Base-by-base conservation (phyloP, 2,113 vertebrate genomes). In the Leptobrachium ailaonicum region DNA sequence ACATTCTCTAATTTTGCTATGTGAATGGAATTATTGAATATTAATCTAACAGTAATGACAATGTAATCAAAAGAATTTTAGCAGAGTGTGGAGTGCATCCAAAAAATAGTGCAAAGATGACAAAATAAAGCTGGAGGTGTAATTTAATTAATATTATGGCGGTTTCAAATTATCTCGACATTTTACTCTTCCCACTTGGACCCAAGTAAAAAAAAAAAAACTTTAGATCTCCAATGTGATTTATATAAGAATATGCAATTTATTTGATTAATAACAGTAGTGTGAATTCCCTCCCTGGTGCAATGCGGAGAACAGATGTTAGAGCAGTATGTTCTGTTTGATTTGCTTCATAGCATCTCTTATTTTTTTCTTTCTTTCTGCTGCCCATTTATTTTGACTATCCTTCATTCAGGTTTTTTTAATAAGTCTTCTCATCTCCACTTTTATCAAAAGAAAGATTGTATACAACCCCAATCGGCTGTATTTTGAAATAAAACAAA, bases 241-340 rank as follows among this genome's bases (percentile, higher is more conserved):
- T 66, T 82, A 58, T 50, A 82, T 47, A 79, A 11, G 41, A 45
- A 79, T 9, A 67, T 70, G 60, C 2, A 8, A 74, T 79, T 83
- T 32, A 47, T 4, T 66, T 72, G 0, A 0, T 3, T 81, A n/a
- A 3, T 45, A 32, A 20, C 11, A 47, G 42, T 73, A 41, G 77
- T 84, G 41, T 50, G 82, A 10, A 2, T 71, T 4, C 71, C 71
- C 50, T 71, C 83, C 10, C 6, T 72, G 7, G 62, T 83, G 74
- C 10, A 76, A 7, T 54, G 41, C 14, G 54, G 69, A 66, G 47
- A 82, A 9, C 42, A 83, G 71, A 72, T 70, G 4, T 50, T 50
- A 50, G 47, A 50, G 47, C 47, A 50, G 47, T 8, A 41, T 74
- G 0, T 84, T 83, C 42, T 76, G 42, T 5, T 58, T n/a, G 6